Conservation (phyloP, 23 tunicate genomes). For the Halocynthia roretzi region DNA sequence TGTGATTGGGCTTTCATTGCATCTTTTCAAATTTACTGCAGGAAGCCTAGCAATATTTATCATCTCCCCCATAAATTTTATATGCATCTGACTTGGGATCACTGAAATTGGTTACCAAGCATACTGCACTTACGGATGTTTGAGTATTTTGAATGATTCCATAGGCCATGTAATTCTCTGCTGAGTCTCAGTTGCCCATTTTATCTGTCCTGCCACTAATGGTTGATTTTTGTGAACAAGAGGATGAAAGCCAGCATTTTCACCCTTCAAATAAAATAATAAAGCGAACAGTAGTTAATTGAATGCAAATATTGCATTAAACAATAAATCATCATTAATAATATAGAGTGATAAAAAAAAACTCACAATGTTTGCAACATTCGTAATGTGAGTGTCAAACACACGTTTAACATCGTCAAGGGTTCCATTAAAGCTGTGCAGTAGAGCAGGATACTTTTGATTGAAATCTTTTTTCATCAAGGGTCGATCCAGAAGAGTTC, state of each 20-base stretch:
- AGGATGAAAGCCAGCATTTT: constrained; percentile 24
- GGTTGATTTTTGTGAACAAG: constrained; percentile 89
- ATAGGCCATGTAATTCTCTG: constrained; percentile 83
- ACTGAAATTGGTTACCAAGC: not conserved
- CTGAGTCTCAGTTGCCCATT: constrained; percentile 74
- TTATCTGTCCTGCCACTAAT: constrained; percentile 82
- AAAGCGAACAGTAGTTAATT: not conserved
- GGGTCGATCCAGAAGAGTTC: constrained; percentile 85
- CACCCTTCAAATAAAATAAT: not conserved
- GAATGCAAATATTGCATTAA: not conserved
- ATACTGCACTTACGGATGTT: constrained; percentile 63
- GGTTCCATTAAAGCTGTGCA: constrained; percentile 44
- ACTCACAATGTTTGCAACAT: constrained; percentile 39
- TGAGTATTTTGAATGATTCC: constrained; percentile 56
- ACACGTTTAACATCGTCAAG: constrained; percentile 54
- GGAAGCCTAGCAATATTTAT: too few species aligned
- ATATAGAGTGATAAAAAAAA: too few species aligned
- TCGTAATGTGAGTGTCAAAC: constrained; percentile 70
- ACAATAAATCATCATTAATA: too few species aligned
- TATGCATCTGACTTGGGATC: not conserved
- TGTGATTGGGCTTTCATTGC: too few species aligned
- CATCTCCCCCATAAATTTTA: not conserved
- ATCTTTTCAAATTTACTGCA: too few species aligned
- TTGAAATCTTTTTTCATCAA: constrained; percentile 82
- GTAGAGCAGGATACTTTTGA: constrained; percentile 62